phyloP scores from a whole-genome alignment of 2,113 vertebrate species.

The Bucco capensis region DNA sequence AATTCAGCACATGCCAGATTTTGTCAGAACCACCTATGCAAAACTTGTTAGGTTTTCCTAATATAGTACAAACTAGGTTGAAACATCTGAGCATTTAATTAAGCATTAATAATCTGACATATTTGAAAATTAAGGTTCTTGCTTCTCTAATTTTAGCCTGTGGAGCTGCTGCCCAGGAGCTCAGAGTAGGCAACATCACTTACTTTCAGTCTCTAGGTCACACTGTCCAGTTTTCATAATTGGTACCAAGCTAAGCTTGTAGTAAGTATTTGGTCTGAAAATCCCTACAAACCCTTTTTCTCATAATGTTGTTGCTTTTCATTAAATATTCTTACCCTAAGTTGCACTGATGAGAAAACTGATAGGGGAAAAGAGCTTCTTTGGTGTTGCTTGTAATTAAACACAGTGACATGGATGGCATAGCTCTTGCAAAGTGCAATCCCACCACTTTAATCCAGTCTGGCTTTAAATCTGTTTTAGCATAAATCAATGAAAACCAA shows the following conservation, averaged over 20 bases:
- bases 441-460: background rate
- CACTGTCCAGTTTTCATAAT: background rate
- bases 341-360: background rate
- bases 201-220: background rate
- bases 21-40: background rate
- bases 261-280: background rate
- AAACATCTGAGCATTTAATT: background rate
- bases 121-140: background rate
- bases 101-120: background rate
- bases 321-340: background rate
- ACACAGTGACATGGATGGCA: background rate
- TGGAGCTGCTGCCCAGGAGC: background rate
- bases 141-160: background rate
- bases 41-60: background rate
- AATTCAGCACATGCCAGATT: background rate
- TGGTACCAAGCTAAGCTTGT: background rate
- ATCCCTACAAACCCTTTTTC: background rate
- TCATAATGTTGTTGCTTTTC: background rate
- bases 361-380: background rate
- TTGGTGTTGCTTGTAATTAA: constrained; percentile 5
- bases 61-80: background rate
- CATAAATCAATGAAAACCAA: background rate
- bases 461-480: background rate
- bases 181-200: background rate
- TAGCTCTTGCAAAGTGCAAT: background rate